Conservation (phyloP, 2,113 vertebrate species). For the Paradisaea rubra region DNA sequence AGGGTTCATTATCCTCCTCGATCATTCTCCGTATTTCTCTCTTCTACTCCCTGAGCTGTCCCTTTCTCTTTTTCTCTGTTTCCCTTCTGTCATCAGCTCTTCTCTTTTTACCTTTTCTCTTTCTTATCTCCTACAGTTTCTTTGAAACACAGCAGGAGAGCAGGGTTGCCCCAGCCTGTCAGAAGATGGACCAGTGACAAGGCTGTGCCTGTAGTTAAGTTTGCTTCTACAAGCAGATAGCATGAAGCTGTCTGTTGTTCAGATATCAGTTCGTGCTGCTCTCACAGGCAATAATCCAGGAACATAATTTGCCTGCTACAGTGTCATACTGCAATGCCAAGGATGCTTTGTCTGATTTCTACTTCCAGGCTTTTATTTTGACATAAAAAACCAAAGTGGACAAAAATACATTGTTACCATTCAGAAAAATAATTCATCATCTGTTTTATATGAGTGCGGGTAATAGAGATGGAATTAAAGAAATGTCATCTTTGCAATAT, state of each 20-base stretch:
- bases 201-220: neutral
- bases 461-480: constrained; percentile 24
- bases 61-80: neutral
- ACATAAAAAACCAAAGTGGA: neutral
- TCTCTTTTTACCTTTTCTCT: neutral
- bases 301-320: neutral
- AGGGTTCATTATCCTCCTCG: neutral
- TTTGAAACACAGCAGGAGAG: neutral
- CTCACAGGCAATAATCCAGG: neutral
- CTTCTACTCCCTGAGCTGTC: neutral
- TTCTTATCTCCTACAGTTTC: neutral
- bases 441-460: neutral
- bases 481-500: neutral
- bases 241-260: neutral
- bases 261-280: neutral
- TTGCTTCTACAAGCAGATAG: neutral
- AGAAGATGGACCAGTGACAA: neutral
- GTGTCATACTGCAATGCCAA: neutral
- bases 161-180: neutral
- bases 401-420: neutral
- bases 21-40: neutral
- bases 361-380: constrained; percentile 21
- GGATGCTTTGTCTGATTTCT: neutral
- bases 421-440: constrained; percentile 35
- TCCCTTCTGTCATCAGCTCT: neutral